phyloP scores from a whole-genome alignment of 2,797 vertebrate genomes.

The Sarcophilus harrisii region DNA sequence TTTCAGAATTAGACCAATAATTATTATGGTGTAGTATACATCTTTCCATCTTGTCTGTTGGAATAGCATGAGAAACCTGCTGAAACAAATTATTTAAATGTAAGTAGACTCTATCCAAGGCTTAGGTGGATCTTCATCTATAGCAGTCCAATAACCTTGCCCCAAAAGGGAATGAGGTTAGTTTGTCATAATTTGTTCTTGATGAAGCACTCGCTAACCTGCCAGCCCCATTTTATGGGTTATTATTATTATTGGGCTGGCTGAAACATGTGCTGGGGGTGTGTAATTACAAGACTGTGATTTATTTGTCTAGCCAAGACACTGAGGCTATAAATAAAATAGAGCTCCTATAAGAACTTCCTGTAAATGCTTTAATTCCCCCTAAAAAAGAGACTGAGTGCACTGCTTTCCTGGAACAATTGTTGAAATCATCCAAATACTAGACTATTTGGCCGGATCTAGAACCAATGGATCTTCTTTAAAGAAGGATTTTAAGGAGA shows the following conservation, averaged over 20 bases:
- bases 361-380: background rate
- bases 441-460: background rate
- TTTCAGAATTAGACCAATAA: background rate
- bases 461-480: background rate
- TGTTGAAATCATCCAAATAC: background rate
- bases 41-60: background rate
- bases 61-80: background rate
- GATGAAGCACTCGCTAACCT: background rate
- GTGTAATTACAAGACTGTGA: background rate
- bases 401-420: background rate
- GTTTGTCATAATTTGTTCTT: background rate
- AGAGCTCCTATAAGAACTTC: background rate
- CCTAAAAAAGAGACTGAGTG: background rate
- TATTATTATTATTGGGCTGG: background rate
- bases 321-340: background rate
- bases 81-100: background rate
- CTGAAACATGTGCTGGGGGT: background rate
- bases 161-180: background rate
- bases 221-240: background rate
- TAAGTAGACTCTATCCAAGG: background rate
- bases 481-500: background rate
- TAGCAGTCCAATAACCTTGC: background rate
- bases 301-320: background rate
- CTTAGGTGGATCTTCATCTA: background rate
- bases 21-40: background rate